Evolutionary conservation across 2,797 vertebrate species (phyloP), one percentile per base, ranked within the genome.

Genomic region (Nothura maculosa): DNA sequence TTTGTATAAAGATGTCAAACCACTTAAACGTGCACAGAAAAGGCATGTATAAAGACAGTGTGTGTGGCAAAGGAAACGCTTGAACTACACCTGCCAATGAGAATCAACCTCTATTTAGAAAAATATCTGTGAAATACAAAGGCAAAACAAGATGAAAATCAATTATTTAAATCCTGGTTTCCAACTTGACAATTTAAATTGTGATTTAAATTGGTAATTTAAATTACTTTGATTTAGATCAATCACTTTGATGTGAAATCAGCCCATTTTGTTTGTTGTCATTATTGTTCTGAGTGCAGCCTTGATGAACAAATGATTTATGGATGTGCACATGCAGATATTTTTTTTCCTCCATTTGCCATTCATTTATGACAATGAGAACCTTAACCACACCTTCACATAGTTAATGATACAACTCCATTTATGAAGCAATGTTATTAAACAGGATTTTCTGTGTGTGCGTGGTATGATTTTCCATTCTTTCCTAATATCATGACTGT

Each of bases 121-220:
- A 94, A 92, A 90, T 57, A 94, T 52, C 47, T 74, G 82, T 72
- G 81, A 93, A 87, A 61, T 45, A 87, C 54, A 93, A 92, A 93
- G 85, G 87, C 79, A 95, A 90, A 92, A 74, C 40, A 89, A 90
- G 63, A 87, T 70, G 68, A 87, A 96, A 94, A 93, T 87, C 57
- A 90, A 89, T 90, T 92, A 92, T 92, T 90, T 90, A 94, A 96
- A 96, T 87, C 79, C 89, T 77, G 57, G 45, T 85, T 93, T 90
- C 76, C 76, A 92, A 68, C 45, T 27, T 94, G 68, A 89, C 64
- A 82, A 90, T 90, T 93, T 89, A 89, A 95, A 87, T 90, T 36
- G 42, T 85, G 69, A 91, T 93, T 91, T 90, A 95, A 94, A 95
- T 86, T 81, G 74, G 86, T 78, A 81, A 92, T 94, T 92, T 92